Conservation (phyloP, 2,888 invertebrate species). For the Patella ulyssiponensis region DNA sequence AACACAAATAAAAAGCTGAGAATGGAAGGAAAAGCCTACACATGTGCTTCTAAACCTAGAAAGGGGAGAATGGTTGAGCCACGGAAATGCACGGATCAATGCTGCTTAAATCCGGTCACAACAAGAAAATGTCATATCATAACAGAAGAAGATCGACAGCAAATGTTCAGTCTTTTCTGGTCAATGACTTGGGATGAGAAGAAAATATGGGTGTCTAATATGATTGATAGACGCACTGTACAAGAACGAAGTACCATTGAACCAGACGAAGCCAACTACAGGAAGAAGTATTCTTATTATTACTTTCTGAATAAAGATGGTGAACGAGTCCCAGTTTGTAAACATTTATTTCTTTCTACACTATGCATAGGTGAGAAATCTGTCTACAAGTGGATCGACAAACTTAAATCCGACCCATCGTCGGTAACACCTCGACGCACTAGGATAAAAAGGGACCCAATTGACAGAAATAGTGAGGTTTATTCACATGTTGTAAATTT, state of each 20-base stretch:
- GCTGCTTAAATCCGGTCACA: not conserved
- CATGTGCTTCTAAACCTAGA: not conserved
- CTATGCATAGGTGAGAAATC: not conserved
- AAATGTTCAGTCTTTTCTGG: not conserved
- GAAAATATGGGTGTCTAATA: not conserved
- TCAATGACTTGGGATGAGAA: slow-evolving; percentile 8
- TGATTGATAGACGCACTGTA: not conserved
- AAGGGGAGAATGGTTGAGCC: not conserved
- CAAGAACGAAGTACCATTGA: not conserved
- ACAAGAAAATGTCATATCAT: not conserved
- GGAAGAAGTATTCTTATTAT: not conserved
- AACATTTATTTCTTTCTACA: not conserved
- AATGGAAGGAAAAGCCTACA: slow-evolving; percentile 7
- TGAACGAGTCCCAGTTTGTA: not conserved
- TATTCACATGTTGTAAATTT: slow-evolving; percentile 6
- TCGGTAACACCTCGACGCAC: not conserved
- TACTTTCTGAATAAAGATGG: not conserved
- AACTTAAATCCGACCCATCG: not conserved
- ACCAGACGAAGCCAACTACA: not conserved
- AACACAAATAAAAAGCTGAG: not conserved
- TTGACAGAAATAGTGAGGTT: not conserved
- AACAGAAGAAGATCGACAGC: not conserved
- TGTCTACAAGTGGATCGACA: not conserved
- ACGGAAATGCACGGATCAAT: not conserved
- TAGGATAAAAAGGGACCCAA: not conserved